A percentile compares a stretch with the other conserved stretches of the same genome.
phyloP scores from a whole-genome alignment of 2,888 invertebrate genomes.

The Diarsia dahlii region DNA sequence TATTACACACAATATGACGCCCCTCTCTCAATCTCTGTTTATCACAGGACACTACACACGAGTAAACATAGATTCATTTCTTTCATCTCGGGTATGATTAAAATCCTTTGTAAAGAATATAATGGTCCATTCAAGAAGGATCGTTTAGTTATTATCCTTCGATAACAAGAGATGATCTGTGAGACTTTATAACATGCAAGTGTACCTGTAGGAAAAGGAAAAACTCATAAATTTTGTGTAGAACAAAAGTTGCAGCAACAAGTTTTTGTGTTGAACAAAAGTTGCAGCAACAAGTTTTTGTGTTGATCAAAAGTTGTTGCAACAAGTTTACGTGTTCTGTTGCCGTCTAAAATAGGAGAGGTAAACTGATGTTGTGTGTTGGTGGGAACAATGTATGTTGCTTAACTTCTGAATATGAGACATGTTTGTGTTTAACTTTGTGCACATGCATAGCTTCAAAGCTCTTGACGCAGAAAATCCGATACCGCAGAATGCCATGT shows the following conservation, averaged over 20 bases:
- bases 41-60: conserved; percentile 59
- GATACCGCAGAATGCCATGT: background rate
- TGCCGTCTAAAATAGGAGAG: background rate
- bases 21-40: conserved; percentile 52
- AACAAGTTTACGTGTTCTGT: background rate
- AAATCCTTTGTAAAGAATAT: conserved; percentile 65
- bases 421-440: background rate
- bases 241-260: conserved; percentile 3
- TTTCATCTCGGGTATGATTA: conserved; percentile 72
- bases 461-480: background rate
- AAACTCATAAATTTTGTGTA: background rate
- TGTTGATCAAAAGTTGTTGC: background rate
- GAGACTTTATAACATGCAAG: background rate
- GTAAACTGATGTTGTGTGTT: background rate
- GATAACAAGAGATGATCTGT: conserved; percentile 4
- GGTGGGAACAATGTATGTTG: background rate
- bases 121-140: conserved; percentile 25
- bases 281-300: background rate
- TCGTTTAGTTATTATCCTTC: conserved; percentile 26
- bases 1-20: conserved; percentile 9
- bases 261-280: background rate
- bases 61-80: conserved; percentile 74
- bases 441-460: background rate
- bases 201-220: background rate
- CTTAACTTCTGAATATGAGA: background rate